phyloP scores from a whole-genome alignment of 2,113 vertebrate genomes.

The Microtus oregoni region DNA sequence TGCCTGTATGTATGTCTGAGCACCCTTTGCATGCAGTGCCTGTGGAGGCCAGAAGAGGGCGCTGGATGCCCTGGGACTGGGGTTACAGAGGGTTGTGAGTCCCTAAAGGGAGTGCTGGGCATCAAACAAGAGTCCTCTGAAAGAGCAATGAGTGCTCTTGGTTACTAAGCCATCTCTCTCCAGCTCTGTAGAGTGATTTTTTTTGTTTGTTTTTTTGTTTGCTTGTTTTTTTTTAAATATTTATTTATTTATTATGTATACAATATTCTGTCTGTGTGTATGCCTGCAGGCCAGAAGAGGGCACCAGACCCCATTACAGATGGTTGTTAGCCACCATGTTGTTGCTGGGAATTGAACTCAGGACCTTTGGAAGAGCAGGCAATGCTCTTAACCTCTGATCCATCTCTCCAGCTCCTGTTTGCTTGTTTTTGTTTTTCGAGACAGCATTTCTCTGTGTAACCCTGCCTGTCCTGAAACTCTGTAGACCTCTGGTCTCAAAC shows the following conservation, averaged over 20 bases:
- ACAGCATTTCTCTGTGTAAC: neutral
- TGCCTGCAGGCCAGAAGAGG: no score
- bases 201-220: neutral
- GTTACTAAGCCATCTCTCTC: no score
- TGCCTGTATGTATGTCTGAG: neutral
- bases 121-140: neutral
- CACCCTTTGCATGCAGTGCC: neutral
- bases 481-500: neutral
- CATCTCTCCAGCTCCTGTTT: no score
- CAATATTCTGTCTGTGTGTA: no score
- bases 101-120: neutral
- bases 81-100: neutral
- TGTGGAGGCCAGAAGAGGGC: neutral
- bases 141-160: neutral
- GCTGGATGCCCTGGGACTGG: neutral
- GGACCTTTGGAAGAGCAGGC: no score
- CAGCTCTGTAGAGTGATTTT: neutral
- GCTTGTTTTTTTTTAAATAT: neutral
- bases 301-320: no score
- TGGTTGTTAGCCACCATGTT: no score
- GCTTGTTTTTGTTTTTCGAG: neutral
- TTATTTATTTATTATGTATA: no score
- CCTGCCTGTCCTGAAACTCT: neutral
- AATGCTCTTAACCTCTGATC: no score
- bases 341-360: no score